Evolutionary conservation across 2,797 vertebrate species (phyloP), one percentile per base, ranked within the genome.

Genomic region (Paratrypauchen microcephalus): DNA sequence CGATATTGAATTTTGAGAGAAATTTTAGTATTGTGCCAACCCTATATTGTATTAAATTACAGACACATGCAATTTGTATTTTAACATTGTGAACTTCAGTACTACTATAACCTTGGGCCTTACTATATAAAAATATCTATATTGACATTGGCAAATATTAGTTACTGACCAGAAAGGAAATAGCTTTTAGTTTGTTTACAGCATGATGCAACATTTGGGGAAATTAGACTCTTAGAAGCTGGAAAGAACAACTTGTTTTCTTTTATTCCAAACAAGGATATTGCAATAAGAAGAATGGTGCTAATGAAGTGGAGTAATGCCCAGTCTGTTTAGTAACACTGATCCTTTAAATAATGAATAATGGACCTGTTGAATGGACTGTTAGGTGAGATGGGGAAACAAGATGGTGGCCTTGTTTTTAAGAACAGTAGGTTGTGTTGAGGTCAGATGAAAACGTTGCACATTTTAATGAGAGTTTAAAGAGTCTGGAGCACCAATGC

Each of bases 211-310:
- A 58, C 11, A 30, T 60, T 41, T 61, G 32, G n/a, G 11, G 74
- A 59, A 75, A 56, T 16, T 63, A 78, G 30, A 66, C 67, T 83
- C 71, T 63, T 18, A 24, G 24, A 64, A 83, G 47, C 72, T 36
- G 54, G 60, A 73, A 55, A 28, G 73, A 81, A 81, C 68, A 66
- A 67, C 62, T 69, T 50, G 57, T 80, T 80, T 68, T 57, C 52
- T 23, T 78, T 81, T 79, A 75, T 81, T 85, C 83, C 66, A 87
- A 80, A 70, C 48, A 56, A 19, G 9, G 19, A 45, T 63, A 36
- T 26, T 2, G 21, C 58, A 32, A 60, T 60, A 36, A 8, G 8
- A 36, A 60, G 11, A 32, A 36, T 28, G 13, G 55, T 23, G 52
- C 9, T 55, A 23, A 21, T 23, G 12, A 55, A 55, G 52, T 23